Conservation (phyloP, 2,888 invertebrate species). For the Timema cristinae region DNA sequence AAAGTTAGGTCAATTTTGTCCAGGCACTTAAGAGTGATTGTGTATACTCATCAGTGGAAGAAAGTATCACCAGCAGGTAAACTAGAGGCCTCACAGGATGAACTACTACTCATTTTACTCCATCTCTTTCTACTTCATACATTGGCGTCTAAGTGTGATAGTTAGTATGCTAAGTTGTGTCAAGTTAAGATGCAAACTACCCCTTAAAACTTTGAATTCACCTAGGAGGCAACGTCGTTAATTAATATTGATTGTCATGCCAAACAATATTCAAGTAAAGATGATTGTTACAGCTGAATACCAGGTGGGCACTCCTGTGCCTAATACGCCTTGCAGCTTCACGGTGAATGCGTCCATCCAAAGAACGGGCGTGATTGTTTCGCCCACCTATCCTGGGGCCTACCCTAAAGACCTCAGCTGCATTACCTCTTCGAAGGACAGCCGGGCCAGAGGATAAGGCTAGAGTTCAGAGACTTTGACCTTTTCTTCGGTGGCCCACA, state of each 20-base stretch:
- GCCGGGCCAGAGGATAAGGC: constrained; percentile 83
- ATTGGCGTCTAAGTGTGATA: too few species aligned
- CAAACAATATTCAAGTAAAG: neutral
- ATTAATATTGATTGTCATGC: neutral
- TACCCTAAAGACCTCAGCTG: constrained; percentile 96
- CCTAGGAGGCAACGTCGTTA: neutral
- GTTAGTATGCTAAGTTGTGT: too few species aligned
- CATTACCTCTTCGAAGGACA: constrained; percentile 89
- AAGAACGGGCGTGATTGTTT: constrained; percentile 81
- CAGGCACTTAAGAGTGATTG: too few species aligned
- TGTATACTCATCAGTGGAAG: too few species aligned
- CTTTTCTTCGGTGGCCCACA: constrained; percentile 97
- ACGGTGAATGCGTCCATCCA: constrained; percentile 68
- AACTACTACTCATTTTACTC: too few species aligned
- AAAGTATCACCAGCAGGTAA: too few species aligned
- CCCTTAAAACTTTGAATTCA: too few species aligned
- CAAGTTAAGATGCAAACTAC: too few species aligned
- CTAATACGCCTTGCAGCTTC: constrained; percentile 84
- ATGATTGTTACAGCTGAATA: constrained; percentile 67
- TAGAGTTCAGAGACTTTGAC: constrained; percentile 97
- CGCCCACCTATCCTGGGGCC: constrained; percentile 98
- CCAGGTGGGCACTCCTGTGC: constrained; percentile 85
- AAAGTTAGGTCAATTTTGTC: too few species aligned
- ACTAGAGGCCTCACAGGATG: too few species aligned
- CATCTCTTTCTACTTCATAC: too few species aligned